These are phyloP conservation scores for Sminthurides bifidus DNA, from an alignment of 1,140 invertebrate genomes.

Conservation along the genomic window DNA sequence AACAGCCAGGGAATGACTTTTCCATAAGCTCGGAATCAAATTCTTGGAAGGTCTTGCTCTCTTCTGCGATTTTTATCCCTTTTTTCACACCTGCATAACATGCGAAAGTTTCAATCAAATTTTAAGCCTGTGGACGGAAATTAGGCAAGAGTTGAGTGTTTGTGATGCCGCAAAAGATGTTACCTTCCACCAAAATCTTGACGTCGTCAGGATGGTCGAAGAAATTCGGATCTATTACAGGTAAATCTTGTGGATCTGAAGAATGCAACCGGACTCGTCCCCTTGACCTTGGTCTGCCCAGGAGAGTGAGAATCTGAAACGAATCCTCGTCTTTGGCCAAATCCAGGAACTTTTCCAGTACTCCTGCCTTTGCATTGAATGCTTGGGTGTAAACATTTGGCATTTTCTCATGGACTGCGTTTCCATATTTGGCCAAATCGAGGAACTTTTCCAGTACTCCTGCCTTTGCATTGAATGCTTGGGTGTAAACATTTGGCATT, in stretches of 20 bases:
- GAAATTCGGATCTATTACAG: conserved; percentile 19
- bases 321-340: conserved; percentile 12
- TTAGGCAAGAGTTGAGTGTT: too few species aligned
- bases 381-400: not conserved
- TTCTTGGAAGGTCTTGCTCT: conserved; percentile 8
- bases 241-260: conserved; percentile 6
- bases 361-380: not conserved
- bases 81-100: too few species aligned
- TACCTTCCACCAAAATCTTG: conserved; percentile 23
- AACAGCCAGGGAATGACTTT: conserved; percentile 64
- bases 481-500: not conserved
- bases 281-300: conserved; percentile 13
- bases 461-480: not conserved
- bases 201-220: conserved; percentile 17
- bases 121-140: too few species aligned
- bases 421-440: conserved; percentile 4
- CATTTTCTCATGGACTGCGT: not conserved
- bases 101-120: too few species aligned
- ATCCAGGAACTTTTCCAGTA: conserved; percentile 15
- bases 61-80: too few species aligned
- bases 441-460: conserved; percentile 17
- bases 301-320: conserved; percentile 14
- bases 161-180: too few species aligned
- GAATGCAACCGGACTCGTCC: conserved; percentile 11
- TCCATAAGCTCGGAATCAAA: conserved; percentile 5